These are phyloP conservation scores for Drosophila setifemur DNA, from an alignment of 1,140 invertebrate genomes.

Conservation along the genomic window DNA sequence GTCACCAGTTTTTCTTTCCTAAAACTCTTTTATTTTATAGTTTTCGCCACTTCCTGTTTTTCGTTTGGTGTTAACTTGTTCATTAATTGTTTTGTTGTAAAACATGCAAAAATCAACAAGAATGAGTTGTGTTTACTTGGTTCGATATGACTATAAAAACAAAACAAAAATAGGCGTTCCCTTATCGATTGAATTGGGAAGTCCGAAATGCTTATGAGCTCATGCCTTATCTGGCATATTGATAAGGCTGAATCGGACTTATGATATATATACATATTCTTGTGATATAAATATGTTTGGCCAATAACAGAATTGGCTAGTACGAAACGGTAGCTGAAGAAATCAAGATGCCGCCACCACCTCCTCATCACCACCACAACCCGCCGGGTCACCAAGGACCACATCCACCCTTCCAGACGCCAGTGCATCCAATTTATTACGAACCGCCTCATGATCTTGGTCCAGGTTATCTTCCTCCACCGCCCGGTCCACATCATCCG, in stretches of 20 bases:
- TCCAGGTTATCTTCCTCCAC: constrained; percentile 11
- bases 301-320: background rate
- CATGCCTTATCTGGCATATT: constrained; percentile 4
- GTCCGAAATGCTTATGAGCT: background rate
- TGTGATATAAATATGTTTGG: constrained; percentile 9
- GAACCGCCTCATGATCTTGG: constrained; percentile 3
- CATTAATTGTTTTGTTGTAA: no score
- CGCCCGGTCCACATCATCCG: constrained; percentile 20
- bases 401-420: constrained; percentile 9
- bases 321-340: background rate
- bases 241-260: background rate
- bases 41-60: no score
- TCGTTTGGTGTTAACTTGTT: no score
- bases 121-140: no score
- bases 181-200: background rate
- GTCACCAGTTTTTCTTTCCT: no score
- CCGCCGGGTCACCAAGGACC: constrained; percentile 3
- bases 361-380: constrained; percentile 16
- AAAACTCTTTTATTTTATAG: no score
- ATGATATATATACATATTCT: background rate
- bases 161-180: background rate
- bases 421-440: constrained; percentile 23
- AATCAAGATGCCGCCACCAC: constrained; percentile 16
- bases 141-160: background rate
- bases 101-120: no score